A percentile compares a stretch with the other conserved stretches of the same genome.
phyloP scores from a whole-genome alignment of 2,888 invertebrate genomes.

The Tipula lateralis region DNA sequence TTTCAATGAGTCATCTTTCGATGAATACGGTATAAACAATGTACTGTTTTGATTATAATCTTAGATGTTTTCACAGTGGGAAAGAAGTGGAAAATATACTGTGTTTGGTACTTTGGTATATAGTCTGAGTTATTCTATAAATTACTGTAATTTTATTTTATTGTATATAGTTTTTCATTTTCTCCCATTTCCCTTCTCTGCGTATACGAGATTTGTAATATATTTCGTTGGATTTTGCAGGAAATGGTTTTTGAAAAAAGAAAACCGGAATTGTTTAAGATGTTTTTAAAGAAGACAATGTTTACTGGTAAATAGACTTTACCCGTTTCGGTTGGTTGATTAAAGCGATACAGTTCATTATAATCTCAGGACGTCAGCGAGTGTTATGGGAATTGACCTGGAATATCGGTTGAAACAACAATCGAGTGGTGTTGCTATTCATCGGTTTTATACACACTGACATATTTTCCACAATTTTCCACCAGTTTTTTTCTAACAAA shows the following conservation, averaged over 20 bases:
- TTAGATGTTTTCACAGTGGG: background rate
- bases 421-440: background rate
- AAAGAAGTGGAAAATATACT: background rate
- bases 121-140: background rate
- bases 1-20: background rate
- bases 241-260: background rate
- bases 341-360: background rate
- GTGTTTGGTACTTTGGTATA: background rate
- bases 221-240: background rate
- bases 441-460: background rate
- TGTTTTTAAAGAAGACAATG: background rate
- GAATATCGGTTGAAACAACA: background rate
- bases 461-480: background rate
- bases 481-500: background rate
- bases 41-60: background rate
- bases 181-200: background rate
- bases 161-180: background rate
- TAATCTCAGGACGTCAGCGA: background rate
- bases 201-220: background rate
- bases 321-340: background rate
- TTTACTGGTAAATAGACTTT: background rate
- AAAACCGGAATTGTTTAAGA: background rate
- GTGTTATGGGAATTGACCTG: background rate
- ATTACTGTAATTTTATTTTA: background rate
- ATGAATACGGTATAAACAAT: background rate